Evolutionary conservation across 2,888 invertebrate genomes (phyloP), one percentile per base, ranked within the genome.

Genomic region (Sisyra terminalis): DNA sequence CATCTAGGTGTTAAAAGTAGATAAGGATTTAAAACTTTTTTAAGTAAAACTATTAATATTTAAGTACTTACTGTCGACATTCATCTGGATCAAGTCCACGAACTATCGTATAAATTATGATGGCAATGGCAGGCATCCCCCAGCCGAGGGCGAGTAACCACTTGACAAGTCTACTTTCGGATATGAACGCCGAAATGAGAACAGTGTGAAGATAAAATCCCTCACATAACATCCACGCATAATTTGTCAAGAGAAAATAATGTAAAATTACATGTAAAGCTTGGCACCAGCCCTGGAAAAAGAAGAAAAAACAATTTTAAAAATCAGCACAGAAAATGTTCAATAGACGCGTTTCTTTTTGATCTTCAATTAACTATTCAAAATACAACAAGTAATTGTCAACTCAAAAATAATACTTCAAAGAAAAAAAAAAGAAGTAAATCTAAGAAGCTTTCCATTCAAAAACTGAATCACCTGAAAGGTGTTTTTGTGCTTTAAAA

Each of bases 201-300:
- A 94, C 77, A 1, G 93, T 93, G 66, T 93, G 93, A 49, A 94
- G 72, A 64, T 93, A 93, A 49, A 92, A 74, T 0, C 92, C 92
- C 64, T 92, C 92, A 65, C 89, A 89, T 55, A 94, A 72, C 92
- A 93, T 94, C 94, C 94, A 94, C 51, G 88, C 81, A 66, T 93
- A 94, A 66, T 87, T 93, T 54, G 87, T 86, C 46, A 92, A 72
- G 50, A 93, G 72, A 55, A 87, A 88, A 63, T 88, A 90, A 64
- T 89, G 87, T 40, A 88, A 73, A 39, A 82, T 60, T 24, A 86
- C 77, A 66, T 90, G 85, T 39, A 93, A 69, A 42, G 73, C 65
- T 50, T 84, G 80, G 61, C 94, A 94, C 69, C 81, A 78, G 10
- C 71, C 61, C 75, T 90, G 73, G 14, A 37, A 37, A 18, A 18